Percentiles rank a stretch among this genome's conserved stretches.
Evolutionary conservation across 2,888 invertebrate genomes (phyloP).

Genomic region (Macaria notata): DNA sequence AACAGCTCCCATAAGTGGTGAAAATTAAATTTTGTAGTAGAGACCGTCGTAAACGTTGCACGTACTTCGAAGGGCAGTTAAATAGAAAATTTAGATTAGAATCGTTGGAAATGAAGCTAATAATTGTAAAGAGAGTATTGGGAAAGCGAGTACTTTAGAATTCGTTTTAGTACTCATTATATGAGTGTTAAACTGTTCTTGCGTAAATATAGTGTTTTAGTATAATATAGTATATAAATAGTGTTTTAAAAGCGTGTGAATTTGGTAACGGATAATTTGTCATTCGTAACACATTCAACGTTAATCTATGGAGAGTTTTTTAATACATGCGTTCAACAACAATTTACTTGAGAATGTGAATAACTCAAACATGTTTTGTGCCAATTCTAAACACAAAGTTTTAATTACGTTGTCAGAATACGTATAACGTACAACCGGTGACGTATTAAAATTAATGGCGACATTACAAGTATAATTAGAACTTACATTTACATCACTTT

Average conservation of each 20-base stretch:
- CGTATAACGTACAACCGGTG: constrained; percentile 20
- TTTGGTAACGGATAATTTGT: too few relatives aligned
- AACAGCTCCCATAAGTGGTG: constrained; percentile 17
- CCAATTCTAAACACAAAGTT: constrained; percentile 7
- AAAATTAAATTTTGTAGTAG: constrained; percentile 17
- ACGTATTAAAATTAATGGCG: constrained; percentile 34
- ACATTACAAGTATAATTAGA: constrained; percentile 33
- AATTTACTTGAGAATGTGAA: too few relatives aligned
- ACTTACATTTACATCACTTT: constrained; percentile 70
- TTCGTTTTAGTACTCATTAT: too few relatives aligned
- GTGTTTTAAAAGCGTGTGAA: too few relatives aligned
- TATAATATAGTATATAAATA: too few relatives aligned
- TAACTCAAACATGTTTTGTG: too few relatives aligned
- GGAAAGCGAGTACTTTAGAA: background rate
- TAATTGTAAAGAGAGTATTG: constrained; percentile 1
- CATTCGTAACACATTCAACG: too few relatives aligned
- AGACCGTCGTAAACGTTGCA: constrained; percentile 11
- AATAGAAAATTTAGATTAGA: constrained; percentile 21
- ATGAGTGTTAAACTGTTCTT: too few relatives aligned
- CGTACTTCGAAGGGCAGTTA: constrained; percentile 12
- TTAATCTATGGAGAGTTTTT: too few relatives aligned
- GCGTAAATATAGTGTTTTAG: too few relatives aligned
- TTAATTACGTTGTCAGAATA: constrained; percentile 15
- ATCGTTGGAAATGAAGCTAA: constrained; percentile 17
- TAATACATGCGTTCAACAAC: too few relatives aligned